Evolutionary conservation across 2,888 invertebrate species (phyloP).

Genomic region (Cephalotes varians): DNA sequence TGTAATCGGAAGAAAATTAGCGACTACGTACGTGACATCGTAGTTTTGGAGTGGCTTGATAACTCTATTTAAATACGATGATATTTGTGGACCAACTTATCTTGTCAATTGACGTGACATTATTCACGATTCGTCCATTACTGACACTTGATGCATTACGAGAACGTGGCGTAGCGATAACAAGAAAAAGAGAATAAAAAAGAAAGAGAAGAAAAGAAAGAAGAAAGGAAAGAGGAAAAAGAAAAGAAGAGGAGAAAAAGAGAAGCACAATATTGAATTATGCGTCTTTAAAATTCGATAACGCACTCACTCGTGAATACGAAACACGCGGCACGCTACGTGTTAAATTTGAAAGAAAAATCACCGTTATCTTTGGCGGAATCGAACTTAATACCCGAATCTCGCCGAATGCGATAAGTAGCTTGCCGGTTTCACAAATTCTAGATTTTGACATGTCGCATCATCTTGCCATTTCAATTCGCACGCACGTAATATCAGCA

Average conservation of each 20-base stretch:
- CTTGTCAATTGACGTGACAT: background rate
- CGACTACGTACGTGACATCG: slow-evolving; percentile 10
- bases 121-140: background rate
- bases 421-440: background rate
- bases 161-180: background rate
- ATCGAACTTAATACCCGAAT: slow-evolving; percentile 21
- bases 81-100: background rate
- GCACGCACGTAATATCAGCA: background rate
- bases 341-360: slow-evolving; percentile 14
- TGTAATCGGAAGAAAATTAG: background rate
- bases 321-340: background rate
- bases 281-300: background rate
- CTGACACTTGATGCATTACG: background rate
- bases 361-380: slow-evolving; percentile 26
- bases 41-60: background rate
- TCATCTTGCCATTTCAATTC: background rate
- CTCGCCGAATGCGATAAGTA: slow-evolving; percentile 17
- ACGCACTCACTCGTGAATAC: slow-evolving; percentile 6
- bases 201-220: background rate
- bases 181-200: background rate
- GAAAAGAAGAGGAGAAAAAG: background rate
- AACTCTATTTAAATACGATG: background rate
- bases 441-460: background rate
- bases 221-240: background rate
- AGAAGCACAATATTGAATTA: background rate